Percentiles rank a stretch among this genome's conserved stretches.
Evolutionary conservation across 1,140 invertebrate genomes (phyloP).

Genomic region (Drosophila eugracilis): DNA sequence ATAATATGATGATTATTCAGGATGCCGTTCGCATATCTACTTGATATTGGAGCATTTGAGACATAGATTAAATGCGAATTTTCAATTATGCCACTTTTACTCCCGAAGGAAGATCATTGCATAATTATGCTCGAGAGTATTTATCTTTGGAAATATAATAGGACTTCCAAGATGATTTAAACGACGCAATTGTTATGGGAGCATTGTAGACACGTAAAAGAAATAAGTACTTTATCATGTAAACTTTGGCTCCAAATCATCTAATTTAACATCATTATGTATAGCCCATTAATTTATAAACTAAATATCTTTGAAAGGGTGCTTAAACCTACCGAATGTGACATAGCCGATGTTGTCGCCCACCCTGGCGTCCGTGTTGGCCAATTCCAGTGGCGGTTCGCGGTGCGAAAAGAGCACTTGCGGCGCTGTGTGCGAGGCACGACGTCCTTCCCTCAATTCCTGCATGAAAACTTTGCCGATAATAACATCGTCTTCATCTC

Average conservation of each 20-base stretch:
- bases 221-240: constrained; percentile 7
- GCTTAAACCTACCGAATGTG: constrained; percentile 93
- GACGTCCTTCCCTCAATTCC: constrained; percentile 98
- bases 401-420: constrained; percentile 97
- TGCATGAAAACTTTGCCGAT: constrained; percentile 99
- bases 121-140: neutral
- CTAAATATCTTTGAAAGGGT: neutral
- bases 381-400: constrained; percentile 97
- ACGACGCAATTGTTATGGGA: constrained; percentile 2
- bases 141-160: neutral
- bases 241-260: constrained; percentile 25
- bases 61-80: constrained; percentile 20
- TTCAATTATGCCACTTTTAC: constrained; percentile 49
- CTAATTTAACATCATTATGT: neutral
- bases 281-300: too few species aligned
- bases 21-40: constrained; percentile 41
- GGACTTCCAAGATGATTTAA: neutral
- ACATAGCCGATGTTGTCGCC: constrained; percentile 99
- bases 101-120: neutral
- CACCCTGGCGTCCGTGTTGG: constrained; percentile 96
- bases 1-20: constrained; percentile 40
- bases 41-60: constrained; percentile 56
- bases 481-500: constrained; percentile 98
- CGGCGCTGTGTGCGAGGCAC: constrained; percentile 97
- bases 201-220: constrained; percentile 21